A percentile compares a stretch with the other conserved stretches of the same genome.
phyloP scores from a whole-genome alignment of 23 tunicate species.

The Trididemnum clinides region DNA sequence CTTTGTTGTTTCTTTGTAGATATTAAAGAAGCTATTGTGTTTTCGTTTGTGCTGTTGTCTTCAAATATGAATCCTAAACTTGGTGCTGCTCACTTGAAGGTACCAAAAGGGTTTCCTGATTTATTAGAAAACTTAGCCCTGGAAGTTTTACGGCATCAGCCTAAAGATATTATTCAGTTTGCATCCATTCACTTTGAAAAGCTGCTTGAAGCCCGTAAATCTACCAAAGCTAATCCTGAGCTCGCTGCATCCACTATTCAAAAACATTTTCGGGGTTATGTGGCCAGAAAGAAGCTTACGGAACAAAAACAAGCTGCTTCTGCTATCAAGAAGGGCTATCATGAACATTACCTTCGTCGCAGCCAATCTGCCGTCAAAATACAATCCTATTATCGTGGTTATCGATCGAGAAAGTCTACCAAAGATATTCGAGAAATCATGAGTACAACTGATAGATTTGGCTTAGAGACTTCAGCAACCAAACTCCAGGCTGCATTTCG shows the following conservation, averaged over 20 bases:
- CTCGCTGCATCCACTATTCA: conserved; percentile 21
- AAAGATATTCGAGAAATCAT: background rate
- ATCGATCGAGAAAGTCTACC: background rate
- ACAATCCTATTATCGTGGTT: conserved; percentile 20
- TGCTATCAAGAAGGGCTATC: background rate
- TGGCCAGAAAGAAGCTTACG: conserved; percentile 9
- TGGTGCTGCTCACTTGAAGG: no score
- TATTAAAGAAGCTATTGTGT: no score
- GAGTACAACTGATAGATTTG: background rate
- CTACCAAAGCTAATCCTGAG: background rate
- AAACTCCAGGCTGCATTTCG: conserved; percentile 10
- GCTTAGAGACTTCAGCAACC: conserved; percentile 10
- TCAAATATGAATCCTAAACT: no score
- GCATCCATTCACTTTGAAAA: conserved; percentile 34
- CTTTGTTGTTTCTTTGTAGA: no score
- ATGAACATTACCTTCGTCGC: background rate
- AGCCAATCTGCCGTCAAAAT: conserved; percentile 25
- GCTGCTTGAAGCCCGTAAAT: conserved; percentile 28
- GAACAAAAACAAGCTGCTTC: conserved; percentile 13
- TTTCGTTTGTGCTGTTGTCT: no score
- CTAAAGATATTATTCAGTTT: conserved; percentile 45
- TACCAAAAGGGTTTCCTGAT: conserved; percentile 40
- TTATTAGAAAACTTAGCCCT: conserved; percentile 32
- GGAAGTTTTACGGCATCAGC: conserved; percentile 49
- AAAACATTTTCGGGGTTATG: conserved; percentile 2